Conservation (phyloP, 2,797 vertebrate species). For the Myripristis murdjan region DNA sequence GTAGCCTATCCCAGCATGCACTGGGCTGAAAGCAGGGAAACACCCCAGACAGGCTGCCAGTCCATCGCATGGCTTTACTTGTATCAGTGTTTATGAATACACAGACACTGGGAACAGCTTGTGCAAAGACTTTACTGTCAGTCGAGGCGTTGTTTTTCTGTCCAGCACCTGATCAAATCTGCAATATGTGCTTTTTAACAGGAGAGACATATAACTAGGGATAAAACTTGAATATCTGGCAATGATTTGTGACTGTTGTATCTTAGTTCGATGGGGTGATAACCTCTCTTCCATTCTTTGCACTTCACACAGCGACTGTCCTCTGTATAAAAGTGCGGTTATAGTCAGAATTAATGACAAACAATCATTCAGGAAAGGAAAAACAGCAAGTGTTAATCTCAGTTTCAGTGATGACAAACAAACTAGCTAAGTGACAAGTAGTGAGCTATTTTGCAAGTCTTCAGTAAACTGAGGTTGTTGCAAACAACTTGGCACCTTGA, state of each 20-base stretch:
- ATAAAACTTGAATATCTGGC: constrained; percentile 2
- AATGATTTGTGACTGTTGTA: neutral
- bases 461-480: neutral
- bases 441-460: neutral
- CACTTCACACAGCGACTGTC: neutral
- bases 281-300: neutral
- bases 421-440: neutral
- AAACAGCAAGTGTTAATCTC: neutral
- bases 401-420: neutral
- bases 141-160: constrained; percentile 28
- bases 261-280: neutral
- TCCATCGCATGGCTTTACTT: neutral
- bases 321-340: constrained; percentile 1
- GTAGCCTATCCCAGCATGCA: too few species aligned
- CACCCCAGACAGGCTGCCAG: too few species aligned
- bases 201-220: constrained; percentile 19
- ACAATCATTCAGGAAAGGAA: neutral
- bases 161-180: too few species aligned
- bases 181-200: too few species aligned
- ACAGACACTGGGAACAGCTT: constrained; percentile 3
- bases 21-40: too few species aligned
- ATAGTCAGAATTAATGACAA: constrained; percentile 1
- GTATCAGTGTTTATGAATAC: constrained; percentile 35
- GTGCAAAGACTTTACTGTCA: constrained; percentile 12
- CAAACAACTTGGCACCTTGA: neutral